A percentile compares a stretch with the other conserved stretches of the same genome.
Evolutionary conservation across 1,140 invertebrate species (phyloP).

Genomic region (Brachionus rotundiformis): DNA sequence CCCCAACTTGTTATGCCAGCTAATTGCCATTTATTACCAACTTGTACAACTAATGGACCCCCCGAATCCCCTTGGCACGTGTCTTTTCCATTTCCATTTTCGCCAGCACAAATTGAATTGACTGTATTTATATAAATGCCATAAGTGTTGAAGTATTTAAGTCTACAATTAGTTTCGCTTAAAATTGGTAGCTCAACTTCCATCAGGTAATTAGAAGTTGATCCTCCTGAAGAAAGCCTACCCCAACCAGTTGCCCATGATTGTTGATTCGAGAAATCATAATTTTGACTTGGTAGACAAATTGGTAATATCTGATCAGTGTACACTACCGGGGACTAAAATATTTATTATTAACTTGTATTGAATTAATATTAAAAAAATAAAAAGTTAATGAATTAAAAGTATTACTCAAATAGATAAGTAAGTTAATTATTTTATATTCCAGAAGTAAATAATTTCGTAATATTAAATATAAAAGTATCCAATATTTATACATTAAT

Average conservation of each 20-base stretch:
- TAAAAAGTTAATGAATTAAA: too few relatives aligned
- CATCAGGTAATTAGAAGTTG: neutral
- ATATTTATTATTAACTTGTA: too few relatives aligned
- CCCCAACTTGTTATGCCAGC: slow-evolving; percentile 50
- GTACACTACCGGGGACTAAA: neutral
- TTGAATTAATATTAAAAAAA: neutral
- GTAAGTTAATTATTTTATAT: too few relatives aligned
- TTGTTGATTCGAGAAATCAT: neutral
- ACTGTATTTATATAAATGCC: neutral
- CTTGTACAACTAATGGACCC: slow-evolving; percentile 43
- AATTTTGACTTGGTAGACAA: slow-evolving; percentile 14
- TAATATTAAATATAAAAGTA: too few relatives aligned
- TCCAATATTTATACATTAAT: too few relatives aligned
- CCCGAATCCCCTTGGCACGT: slow-evolving; percentile 51
- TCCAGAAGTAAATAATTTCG: too few relatives aligned
- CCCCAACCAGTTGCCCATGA: slow-evolving; percentile 49
- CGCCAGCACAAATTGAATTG: slow-evolving; percentile 31
- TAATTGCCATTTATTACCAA: neutral
- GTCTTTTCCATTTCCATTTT: slow-evolving; percentile 14
- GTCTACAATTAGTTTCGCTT: slow-evolving; percentile 6
- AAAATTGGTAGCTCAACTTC: slow-evolving; percentile 48
- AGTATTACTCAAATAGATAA: too few relatives aligned
- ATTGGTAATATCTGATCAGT: slow-evolving; percentile 17
- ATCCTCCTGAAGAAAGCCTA: slow-evolving; percentile 1
- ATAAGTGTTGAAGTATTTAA: neutral